phyloP scores from a whole-genome alignment of 2,113 vertebrate species.

The Rhea americana region DNA sequence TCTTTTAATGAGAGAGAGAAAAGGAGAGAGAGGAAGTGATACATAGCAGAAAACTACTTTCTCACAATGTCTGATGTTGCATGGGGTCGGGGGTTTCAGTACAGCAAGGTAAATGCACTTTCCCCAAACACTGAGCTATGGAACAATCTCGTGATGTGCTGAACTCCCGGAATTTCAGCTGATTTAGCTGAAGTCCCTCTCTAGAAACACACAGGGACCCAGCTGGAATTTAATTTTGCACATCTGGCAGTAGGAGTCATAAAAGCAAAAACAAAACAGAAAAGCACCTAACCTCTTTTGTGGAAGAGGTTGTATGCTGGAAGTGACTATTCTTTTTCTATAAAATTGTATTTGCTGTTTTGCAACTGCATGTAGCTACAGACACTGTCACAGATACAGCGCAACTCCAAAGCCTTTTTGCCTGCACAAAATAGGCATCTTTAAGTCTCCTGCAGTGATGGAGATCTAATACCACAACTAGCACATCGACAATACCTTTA shows the following conservation, averaged over 20 bases:
- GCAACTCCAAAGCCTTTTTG: neutral
- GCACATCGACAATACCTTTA: neutral
- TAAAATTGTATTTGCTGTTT: neutral
- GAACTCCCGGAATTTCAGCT: neutral
- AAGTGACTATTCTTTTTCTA: neutral
- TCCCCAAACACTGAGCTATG: neutral
- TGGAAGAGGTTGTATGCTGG: neutral
- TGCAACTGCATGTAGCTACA: neutral
- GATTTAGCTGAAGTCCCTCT: neutral
- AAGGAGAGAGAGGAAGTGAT: neutral
- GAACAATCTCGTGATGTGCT: neutral
- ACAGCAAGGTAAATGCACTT: neutral
- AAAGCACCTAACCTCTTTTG: neutral
- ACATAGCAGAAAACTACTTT: neutral
- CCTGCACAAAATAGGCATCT: neutral
- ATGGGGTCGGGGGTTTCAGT: neutral
- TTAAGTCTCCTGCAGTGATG: neutral
- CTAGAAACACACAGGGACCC: neutral
- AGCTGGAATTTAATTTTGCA: neutral
- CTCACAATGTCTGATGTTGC: neutral
- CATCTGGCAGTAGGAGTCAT: neutral
- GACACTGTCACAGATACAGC: neutral
- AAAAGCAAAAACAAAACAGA: neutral
- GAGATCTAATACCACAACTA: neutral
- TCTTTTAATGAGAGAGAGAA: neutral